These are phyloP conservation scores for Poliocrania exsul DNA, from an alignment of 2,797 vertebrate genomes.

Conservation along the genomic window DNA sequence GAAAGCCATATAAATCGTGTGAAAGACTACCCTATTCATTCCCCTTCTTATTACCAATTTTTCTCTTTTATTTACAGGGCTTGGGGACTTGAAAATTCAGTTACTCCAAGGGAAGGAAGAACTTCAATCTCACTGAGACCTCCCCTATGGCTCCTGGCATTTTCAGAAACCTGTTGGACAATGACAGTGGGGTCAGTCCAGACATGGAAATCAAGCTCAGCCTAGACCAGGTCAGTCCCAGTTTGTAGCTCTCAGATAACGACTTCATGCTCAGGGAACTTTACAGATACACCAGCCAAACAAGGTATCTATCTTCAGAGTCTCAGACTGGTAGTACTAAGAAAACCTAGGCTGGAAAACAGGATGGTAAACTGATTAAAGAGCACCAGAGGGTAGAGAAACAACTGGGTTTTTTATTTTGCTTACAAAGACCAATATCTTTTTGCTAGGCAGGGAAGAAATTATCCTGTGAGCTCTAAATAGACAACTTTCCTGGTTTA, in stretches of 20 bases:
- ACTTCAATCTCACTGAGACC: constrained; percentile 30
- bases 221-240: constrained; percentile 32
- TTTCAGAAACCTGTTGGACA: constrained; percentile 52
- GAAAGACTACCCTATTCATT: constrained; percentile 56
- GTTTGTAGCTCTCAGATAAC: constrained; percentile 29
- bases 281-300: neutral
- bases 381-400: neutral
- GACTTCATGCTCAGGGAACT: constrained; percentile 16
- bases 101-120: neutral
- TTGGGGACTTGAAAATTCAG: constrained; percentile 39
- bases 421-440: neutral
- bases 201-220: constrained; percentile 38
- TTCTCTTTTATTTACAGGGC: constrained; percentile 51
- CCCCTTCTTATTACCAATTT: constrained; percentile 41
- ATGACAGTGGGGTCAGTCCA: neutral
- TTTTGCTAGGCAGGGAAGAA: neutral
- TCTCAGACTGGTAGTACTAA: neutral
- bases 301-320: neutral
- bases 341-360: neutral
- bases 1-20: constrained; percentile 52
- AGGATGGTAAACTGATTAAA: constrained; percentile 9
- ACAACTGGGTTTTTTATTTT: neutral
- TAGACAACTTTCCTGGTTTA: neutral
- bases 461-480: neutral
- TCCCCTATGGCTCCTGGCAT: constrained; percentile 59